Evolutionary conservation across 2,797 vertebrate species (phyloP), one percentile per base, ranked within the genome.

Genomic region (Chaetodon trifasciatus): DNA sequence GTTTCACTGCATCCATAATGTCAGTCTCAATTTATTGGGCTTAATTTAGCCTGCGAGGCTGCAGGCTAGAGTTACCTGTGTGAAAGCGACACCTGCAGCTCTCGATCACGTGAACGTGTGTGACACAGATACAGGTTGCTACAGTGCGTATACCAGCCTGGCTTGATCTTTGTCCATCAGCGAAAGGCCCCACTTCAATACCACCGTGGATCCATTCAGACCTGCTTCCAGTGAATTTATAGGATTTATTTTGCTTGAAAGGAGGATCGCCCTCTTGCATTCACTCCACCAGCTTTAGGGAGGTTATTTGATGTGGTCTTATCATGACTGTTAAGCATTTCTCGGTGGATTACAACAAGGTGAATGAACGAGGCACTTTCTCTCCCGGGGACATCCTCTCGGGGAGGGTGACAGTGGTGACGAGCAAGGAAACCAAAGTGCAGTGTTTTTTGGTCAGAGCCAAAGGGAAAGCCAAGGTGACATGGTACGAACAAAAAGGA

Each of bases 401-500:
- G 42, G 94, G 94, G 74, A 85, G 72, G 52, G 92, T 94, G 55
- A 88, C 68, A 0, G 92, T 94, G 44, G 85, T 90, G 61, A 91
- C 76, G 67, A 89, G 70, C 67, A 93, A 90, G 79, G 88, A 92
- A 53, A 93, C 85, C 50, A 93, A 88, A 81, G 89, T 92, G 74
- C 93, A 95, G 91, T 58, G 83, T 74, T 88, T 95, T 70, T 39
- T 72, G 35, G 92, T 94, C 53, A 88, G 81, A 78, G 91, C 89
- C 40, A 94, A 94, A 89, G 94, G 94, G 61, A 94, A 93, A 79
- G 86, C 86, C 0, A 85, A 92, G 68, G 92, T 94, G 15, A 82
- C 67, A 9, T 94, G 94, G 94, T 57, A 19, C 19, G 88, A 89
- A 49, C 81, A 84, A 50, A 73, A 86, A 39, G 87, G 88, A 24